phyloP scores from a whole-genome alignment of 2,888 invertebrate species.

The Agapostemon virescens region DNA sequence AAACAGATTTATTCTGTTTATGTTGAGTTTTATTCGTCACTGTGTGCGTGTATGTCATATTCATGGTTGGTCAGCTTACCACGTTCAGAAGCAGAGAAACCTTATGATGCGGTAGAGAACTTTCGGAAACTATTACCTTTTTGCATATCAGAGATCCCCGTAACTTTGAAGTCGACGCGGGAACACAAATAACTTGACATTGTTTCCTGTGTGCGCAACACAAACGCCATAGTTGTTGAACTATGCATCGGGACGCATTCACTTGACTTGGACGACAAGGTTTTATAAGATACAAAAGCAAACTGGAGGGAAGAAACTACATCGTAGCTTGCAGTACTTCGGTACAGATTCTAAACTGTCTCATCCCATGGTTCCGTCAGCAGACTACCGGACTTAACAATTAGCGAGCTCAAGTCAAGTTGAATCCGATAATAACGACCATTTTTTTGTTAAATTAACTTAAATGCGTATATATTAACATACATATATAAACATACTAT shows the following conservation, averaged over 20 bases:
- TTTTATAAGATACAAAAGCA: constrained; percentile 9
- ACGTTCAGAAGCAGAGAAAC: not conserved
- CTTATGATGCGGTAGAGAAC: constrained; percentile 9
- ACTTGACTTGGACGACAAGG: constrained; percentile 15
- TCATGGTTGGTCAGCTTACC: not conserved
- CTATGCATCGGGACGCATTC: constrained; percentile 20
- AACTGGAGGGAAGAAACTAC: not conserved
- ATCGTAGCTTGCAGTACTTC: not conserved
- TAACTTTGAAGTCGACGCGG: constrained; percentile 2
- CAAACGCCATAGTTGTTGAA: constrained; percentile 22
- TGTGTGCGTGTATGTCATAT: not conserved
- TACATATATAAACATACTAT: no score
- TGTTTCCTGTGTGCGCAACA: not conserved
- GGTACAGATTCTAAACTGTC: not conserved
- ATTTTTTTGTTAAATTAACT: no score
- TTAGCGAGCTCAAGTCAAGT: not conserved
- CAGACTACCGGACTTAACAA: not conserved
- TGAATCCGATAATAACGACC: not conserved
- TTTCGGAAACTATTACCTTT: constrained; percentile 24
- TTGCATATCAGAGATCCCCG: constrained; percentile 14
- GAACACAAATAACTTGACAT: constrained; percentile 20
- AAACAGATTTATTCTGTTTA: no score
- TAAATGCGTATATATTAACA: no score
- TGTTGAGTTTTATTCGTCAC: no score
- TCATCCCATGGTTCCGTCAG: not conserved